Evolutionary conservation across 2,888 invertebrate genomes (phyloP), one percentile per base, ranked within the genome.

Genomic region (Amitus sp.): DNA sequence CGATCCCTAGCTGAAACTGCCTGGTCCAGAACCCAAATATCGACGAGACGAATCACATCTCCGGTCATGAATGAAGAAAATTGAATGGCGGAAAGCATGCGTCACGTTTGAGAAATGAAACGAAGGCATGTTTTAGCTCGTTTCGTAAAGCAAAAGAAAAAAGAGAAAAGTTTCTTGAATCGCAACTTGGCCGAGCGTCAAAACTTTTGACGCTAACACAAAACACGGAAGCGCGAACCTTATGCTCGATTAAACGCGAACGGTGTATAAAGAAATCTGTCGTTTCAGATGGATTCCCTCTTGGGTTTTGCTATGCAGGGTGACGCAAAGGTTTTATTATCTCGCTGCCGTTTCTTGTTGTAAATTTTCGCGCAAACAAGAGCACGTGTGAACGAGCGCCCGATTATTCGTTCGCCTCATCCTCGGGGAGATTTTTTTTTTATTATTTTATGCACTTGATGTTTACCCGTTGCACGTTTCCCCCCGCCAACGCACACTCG

Each of bases 391-490:
- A 48, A 52, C 42, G 48, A 59, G 37, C 23, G 23, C 45, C 20
- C 34, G 39, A 45, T 48, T 34, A 60, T 60, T 50, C 47, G 60
- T 60, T 54, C 40, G 54, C 39, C 45, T 52, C 49, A 47, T 43
- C 49, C 46, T 47, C 34, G 39, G 17, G 19, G 30, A 47, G n/a
- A n/a, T n/a, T n/a, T 46, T 60, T 54, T 49, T 48, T 54, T 50
- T 20, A 12, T 46, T 39, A 50, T 54, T 54, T 49, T 42, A 34
- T 43, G 28, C 47, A 33, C 47, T 47, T 50, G 42, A 37, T 47
- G 50, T 50, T 47, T 28, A 53, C 46, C 53, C 53, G 46, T 27
- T 52, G 53, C 42, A 53, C 59, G 34, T 59, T 53, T 59, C 45
- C 59, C 49, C 49, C n/a, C n/a, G n/a, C n/a, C 39, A 53, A 49